phyloP scores from a whole-genome alignment of 2,113 vertebrate genomes.

The Falco punctatus region DNA sequence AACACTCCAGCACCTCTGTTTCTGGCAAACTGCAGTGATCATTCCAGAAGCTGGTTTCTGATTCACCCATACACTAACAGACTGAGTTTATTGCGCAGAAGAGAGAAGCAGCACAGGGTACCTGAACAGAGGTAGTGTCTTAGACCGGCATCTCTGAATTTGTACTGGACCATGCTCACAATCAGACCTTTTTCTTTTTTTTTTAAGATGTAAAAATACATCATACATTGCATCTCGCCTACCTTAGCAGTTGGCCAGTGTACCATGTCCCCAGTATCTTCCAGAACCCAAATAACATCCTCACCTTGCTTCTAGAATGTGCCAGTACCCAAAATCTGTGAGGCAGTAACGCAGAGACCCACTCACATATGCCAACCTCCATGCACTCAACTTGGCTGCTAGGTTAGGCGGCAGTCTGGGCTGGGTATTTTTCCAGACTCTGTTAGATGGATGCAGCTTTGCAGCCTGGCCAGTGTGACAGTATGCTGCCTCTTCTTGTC shows the following conservation, averaged over 20 bases:
- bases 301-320: background rate
- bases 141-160: background rate
- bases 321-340: background rate
- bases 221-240: background rate
- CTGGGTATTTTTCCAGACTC: background rate
- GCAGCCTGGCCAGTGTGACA: background rate
- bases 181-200: background rate
- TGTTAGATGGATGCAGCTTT: background rate
- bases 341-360: background rate
- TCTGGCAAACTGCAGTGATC: background rate
- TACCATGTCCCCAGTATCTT: background rate
- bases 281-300: background rate
- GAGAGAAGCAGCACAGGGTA: background rate
- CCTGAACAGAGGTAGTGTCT: background rate
- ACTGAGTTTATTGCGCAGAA: background rate
- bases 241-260: background rate
- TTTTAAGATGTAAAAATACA: background rate
- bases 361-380: slow-evolving; percentile 17
- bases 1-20: background rate
- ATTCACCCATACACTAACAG: background rate
- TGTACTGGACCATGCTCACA: background rate
- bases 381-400: background rate
- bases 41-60: background rate
- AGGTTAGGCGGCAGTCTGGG: background rate
- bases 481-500: background rate